Percentiles rank a stretch among this genome's conserved stretches.
Conservation (phyloP, 2,797 vertebrate species). For the Neostethus bicornis region DNA sequence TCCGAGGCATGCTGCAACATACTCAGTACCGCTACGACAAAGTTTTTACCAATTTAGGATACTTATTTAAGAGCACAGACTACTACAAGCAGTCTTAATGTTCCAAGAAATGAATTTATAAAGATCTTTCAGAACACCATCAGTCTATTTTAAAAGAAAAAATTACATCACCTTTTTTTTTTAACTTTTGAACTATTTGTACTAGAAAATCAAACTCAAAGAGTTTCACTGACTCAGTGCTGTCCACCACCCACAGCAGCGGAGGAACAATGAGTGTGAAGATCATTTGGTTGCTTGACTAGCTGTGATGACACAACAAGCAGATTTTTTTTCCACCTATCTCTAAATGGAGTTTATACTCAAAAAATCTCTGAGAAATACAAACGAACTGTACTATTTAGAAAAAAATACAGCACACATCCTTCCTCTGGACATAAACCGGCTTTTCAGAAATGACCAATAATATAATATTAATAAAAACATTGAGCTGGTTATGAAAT, state of each 20-base stretch:
- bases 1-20: too few species aligned
- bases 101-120: too few species aligned
- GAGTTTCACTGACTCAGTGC: background rate
- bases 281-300: slow-evolving; percentile 2
- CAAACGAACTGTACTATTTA: background rate
- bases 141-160: too few species aligned
- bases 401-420: background rate
- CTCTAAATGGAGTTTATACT: background rate
- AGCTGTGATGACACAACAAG: slow-evolving; percentile 5
- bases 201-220: background rate
- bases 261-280: slow-evolving; percentile 5
- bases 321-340: background rate
- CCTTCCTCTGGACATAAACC: background rate
- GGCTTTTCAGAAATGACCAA: background rate
- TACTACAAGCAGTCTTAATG: too few species aligned
- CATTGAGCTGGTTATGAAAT: too few species aligned
- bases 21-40: too few species aligned
- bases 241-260: slow-evolving; percentile 2
- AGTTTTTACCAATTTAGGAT: too few species aligned
- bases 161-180: background rate
- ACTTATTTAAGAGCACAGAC: too few species aligned
- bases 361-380: background rate
- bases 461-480: too few species aligned
- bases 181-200: background rate
- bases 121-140: too few species aligned